Percentiles rank a stretch among this genome's conserved stretches.
phyloP scores from a whole-genome alignment of 30 jellyfish, hydroid and myxozoan genomes.

The Aurelia sp. region DNA sequence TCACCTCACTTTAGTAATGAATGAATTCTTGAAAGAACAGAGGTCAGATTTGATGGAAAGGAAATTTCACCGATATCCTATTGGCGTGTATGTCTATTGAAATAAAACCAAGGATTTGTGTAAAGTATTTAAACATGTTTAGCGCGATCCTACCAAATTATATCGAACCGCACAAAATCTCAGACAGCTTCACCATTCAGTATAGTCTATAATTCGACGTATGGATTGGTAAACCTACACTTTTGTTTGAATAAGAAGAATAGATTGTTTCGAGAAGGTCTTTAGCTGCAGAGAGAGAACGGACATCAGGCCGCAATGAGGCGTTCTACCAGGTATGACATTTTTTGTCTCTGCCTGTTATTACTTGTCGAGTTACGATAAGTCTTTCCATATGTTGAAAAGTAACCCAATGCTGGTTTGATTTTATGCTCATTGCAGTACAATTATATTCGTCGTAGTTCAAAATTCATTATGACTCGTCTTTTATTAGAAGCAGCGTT shows the following conservation, averaged over 20 bases:
- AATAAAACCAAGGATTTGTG: constrained; percentile 16
- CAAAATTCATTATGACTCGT: no score
- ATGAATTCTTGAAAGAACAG: constrained; percentile 2
- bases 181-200: neutral
- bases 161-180: neutral
- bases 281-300: no score
- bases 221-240: no score
- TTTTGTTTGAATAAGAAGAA: no score
- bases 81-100: constrained; percentile 19
- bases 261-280: no score
- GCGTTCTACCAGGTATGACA: neutral
- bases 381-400: no score
- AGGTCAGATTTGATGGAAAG: constrained; percentile 19
- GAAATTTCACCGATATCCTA: constrained; percentile 26
- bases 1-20: neutral
- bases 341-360: neutral
- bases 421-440: no score
- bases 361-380: no score
- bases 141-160: constrained; percentile 35
- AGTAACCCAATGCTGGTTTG: no score
- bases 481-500: no score
- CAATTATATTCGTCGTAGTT: no score
- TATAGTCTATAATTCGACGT: no score
- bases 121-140: constrained; percentile 17
- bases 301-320: neutral